These are phyloP conservation scores for Cabera pusaria DNA, from an alignment of 2,888 invertebrate species.

Conservation along the genomic window DNA sequence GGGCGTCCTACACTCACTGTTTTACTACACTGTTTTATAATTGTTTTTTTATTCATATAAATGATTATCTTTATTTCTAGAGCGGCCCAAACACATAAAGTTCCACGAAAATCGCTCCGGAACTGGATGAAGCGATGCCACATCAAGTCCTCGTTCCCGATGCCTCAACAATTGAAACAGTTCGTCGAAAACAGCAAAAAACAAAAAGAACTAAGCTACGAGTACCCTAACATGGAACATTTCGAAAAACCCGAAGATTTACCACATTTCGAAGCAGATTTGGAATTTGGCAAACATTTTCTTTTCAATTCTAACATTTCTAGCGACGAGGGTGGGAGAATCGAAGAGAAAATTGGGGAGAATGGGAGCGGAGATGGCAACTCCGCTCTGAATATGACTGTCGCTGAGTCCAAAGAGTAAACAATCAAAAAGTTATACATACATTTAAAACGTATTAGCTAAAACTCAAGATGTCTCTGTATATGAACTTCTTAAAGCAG, in stretches of 20 bases:
- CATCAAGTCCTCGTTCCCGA: conserved; percentile 83
- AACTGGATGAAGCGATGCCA: conserved; percentile 86
- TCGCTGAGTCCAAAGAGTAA: too few relatives aligned
- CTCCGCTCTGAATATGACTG: conserved; percentile 63
- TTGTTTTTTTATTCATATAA: too few relatives aligned
- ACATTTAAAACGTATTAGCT: too few relatives aligned
- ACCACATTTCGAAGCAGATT: conserved; percentile 49
- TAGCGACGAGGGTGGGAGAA: conserved; percentile 55
- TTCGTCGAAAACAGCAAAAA: conserved; percentile 81
- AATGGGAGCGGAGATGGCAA: conserved; percentile 40
- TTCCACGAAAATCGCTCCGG: conserved; percentile 83
- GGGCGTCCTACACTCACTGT: too few relatives aligned
- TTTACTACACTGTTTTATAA: too few relatives aligned
- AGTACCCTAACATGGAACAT: conserved; percentile 42
- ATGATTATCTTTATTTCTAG: too few relatives aligned
- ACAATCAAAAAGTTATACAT: too few relatives aligned
- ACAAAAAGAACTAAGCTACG: conserved; percentile 59
- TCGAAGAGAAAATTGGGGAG: conserved; percentile 42
- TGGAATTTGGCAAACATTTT: conserved; percentile 75
- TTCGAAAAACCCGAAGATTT: conserved; percentile 48
- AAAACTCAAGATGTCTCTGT: too few relatives aligned
- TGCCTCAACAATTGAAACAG: conserved; percentile 82
- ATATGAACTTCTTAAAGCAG: too few relatives aligned
- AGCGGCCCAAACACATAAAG: conserved; percentile 84
- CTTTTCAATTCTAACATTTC: conserved; percentile 52